phyloP scores from a whole-genome alignment of 2,797 vertebrate species.

The Falco peregrinus region DNA sequence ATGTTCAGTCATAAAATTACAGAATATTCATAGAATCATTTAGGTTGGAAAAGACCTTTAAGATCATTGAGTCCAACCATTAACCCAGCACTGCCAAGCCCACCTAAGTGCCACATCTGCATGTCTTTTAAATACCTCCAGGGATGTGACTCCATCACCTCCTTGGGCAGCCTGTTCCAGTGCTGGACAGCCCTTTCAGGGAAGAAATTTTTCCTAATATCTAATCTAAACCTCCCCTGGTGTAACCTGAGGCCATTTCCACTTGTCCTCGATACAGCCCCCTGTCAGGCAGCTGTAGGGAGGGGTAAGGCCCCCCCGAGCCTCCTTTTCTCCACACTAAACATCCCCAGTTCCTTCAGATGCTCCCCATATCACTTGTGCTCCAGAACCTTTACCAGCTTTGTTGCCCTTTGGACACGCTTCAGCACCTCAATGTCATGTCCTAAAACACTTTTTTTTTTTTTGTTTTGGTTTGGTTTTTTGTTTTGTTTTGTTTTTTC shows the following conservation, averaged over 20 bases:
- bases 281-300: background rate
- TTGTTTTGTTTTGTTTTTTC: no score
- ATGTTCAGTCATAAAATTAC: background rate
- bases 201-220: background rate
- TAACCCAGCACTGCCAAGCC: background rate
- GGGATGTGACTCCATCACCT: no score
- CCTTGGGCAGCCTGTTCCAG: background rate
- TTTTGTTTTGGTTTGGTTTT: no score
- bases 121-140: background rate
- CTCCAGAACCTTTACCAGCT: background rate
- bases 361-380: rapidly evolving
- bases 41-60: background rate
- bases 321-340: background rate
- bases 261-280: background rate
- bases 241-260: rapidly evolving
- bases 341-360: background rate
- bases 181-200: background rate
- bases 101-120: background rate
- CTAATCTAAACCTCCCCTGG: background rate
- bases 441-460: background rate
- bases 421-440: background rate
- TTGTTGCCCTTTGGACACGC: rapidly evolving
- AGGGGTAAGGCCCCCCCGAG: background rate
- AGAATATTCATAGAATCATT: background rate
- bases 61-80: background rate